These are phyloP conservation scores for Luidia sarsii DNA, from an alignment of 53 echinoderm and acorn worm genomes.

Conservation along the genomic window DNA sequence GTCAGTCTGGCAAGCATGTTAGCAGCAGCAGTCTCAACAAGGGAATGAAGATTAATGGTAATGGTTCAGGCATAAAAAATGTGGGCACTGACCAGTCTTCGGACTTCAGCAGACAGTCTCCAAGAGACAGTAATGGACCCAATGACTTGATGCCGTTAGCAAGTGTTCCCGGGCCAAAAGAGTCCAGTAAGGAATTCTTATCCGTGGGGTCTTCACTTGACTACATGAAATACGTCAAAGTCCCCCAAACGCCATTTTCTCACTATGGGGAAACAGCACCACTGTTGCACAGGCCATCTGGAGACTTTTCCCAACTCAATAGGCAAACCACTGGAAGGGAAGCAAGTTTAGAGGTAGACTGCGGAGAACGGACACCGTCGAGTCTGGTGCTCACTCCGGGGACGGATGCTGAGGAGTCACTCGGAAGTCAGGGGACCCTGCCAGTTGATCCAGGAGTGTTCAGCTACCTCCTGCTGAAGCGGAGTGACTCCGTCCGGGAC, in stretches of 20 bases:
- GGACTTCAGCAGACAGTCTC: no score
- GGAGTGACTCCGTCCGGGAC: slow-evolving; percentile 19
- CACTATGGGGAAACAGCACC: background rate
- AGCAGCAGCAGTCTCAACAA: no score
- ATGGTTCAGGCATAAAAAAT: no score
- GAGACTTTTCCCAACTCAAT: background rate
- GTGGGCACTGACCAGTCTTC: no score
- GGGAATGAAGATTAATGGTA: no score
- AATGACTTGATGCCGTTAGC: no score
- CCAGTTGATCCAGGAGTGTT: slow-evolving; percentile 57
- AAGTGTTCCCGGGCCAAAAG: no score
- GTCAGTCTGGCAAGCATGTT: no score
- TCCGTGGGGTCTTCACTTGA: background rate
- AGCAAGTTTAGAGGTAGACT: background rate
- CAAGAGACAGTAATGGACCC: no score
- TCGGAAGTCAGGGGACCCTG: slow-evolving; percentile 28
- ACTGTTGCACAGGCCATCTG: background rate
- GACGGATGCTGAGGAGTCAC: background rate
- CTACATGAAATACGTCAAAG: slow-evolving; percentile 30
- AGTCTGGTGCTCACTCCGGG: background rate
- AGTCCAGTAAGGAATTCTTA: background rate
- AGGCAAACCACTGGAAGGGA: background rate
- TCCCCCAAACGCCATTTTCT: slow-evolving; percentile 12
- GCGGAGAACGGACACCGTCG: background rate
- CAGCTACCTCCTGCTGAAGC: slow-evolving; percentile 43